Conservation (phyloP, 2,888 invertebrate species). For the Orthonychiurus folsomi region DNA sequence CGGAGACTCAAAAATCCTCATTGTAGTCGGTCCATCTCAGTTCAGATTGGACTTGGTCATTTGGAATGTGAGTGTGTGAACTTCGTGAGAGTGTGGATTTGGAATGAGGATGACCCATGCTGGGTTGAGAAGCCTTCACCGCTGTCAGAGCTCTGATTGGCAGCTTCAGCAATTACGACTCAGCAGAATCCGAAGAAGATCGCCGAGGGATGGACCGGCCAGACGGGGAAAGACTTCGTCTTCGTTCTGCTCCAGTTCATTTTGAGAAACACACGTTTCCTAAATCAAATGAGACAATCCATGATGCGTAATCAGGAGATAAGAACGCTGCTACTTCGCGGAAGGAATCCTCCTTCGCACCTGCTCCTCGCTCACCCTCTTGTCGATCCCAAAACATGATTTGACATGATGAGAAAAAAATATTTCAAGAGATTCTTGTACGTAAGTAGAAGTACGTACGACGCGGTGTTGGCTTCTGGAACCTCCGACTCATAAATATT, state of each 20-base stretch:
- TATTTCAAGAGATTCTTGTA: no score
- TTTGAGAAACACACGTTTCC: not conserved
- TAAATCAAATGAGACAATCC: not conserved
- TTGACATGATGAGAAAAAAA: not conserved
- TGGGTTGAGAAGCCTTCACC: slow-evolving; percentile 30
- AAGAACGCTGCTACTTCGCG: not conserved
- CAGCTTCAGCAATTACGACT: slow-evolving; percentile 35
- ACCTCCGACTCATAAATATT: not conserved
- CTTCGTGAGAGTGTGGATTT: not conserved
- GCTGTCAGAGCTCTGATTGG: slow-evolving; percentile 33
- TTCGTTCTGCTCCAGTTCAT: not conserved
- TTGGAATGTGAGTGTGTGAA: not conserved
- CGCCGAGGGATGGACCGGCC: not conserved
- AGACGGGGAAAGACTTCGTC: not conserved
- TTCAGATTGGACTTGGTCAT: not conserved
- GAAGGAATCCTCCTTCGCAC: not conserved
- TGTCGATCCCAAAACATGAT: not conserved
- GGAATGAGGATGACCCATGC: slow-evolving; percentile 22
- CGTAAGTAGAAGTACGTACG: no score
- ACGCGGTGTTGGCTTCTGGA: not conserved
- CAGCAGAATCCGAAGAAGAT: slow-evolving; percentile 22
- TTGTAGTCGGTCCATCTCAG: not conserved
- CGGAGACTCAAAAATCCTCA: not conserved
- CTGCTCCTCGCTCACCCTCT: not conserved
- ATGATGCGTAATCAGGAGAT: not conserved